phyloP scores from a whole-genome alignment of 2,113 vertebrate species.

The Hippocampus guttulatus region DNA sequence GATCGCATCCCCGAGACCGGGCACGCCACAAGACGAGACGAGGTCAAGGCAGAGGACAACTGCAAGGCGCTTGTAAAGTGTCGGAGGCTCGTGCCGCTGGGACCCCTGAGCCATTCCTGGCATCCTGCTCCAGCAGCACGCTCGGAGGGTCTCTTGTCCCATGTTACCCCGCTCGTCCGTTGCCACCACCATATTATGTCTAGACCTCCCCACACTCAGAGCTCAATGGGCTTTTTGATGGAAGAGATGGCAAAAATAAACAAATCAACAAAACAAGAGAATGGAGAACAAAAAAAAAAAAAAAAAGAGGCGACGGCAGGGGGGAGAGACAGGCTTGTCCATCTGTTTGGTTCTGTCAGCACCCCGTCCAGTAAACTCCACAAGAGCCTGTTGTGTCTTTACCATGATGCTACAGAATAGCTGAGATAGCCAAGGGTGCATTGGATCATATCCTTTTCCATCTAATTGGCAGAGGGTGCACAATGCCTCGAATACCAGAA shows the following conservation, averaged over 20 bases:
- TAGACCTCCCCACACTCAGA: constrained; percentile 35
- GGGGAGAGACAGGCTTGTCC: constrained; percentile 27
- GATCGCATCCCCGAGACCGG: constrained; percentile 56
- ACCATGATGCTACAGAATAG: constrained; percentile 5
- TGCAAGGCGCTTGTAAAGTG: constrained; percentile 74
- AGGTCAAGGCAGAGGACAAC: constrained; percentile 71
- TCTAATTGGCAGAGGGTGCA: constrained; percentile 23
- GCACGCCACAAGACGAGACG: constrained; percentile 60
- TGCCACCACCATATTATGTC: constrained; percentile 67
- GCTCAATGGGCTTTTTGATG: constrained; percentile 43
- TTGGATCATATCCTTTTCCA: constrained; percentile 8
- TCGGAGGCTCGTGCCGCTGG: constrained; percentile 71
- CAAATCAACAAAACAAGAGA: constrained; percentile 37
- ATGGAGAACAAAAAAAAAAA: constrained; percentile 36
- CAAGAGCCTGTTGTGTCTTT: constrained; percentile 10
- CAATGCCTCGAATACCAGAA: background rate
- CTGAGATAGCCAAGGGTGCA: background rate
- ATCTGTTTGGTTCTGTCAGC: constrained; percentile 64
- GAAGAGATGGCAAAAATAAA: constrained; percentile 70
- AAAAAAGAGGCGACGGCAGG: constrained; percentile 15
- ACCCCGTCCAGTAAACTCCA: constrained; percentile 3
- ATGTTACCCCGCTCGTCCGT: constrained; percentile 46
- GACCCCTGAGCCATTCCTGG: constrained; percentile 65
- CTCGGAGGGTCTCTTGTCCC: constrained; percentile 53
- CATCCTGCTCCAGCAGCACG: constrained; percentile 58